Percentiles rank a stretch among this genome's conserved stretches.
phyloP scores from a whole-genome alignment of 2,797 vertebrate species.

The Enteromius paludinosus region DNA sequence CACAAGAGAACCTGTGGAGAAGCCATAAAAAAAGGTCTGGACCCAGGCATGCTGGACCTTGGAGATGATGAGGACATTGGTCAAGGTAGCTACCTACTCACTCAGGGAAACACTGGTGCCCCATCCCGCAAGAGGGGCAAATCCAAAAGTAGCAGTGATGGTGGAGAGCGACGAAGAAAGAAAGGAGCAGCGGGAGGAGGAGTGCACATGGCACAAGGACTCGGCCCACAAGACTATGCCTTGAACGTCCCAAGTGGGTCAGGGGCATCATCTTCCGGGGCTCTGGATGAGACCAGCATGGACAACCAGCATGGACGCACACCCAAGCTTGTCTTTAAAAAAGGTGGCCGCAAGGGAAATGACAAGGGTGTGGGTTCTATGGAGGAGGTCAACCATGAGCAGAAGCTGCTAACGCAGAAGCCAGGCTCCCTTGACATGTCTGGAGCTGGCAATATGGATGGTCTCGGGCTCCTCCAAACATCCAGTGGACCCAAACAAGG shows the following conservation, averaged over 20 bases:
- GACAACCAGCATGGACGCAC: conserved; percentile 86
- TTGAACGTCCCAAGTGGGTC: conserved; percentile 86
- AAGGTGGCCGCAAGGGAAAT: conserved; percentile 86
- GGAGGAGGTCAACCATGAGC: conserved; percentile 78
- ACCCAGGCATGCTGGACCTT: conserved; percentile 88
- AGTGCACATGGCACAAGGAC: conserved; percentile 73
- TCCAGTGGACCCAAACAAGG: conserved; percentile 84
- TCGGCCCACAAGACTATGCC: conserved; percentile 84
- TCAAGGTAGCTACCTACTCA: conserved; percentile 87
- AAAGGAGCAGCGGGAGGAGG: conserved; percentile 75
- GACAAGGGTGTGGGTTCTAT: conserved; percentile 90
- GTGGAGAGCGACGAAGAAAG: conserved; percentile 88
- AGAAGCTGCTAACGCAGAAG: conserved; percentile 89
- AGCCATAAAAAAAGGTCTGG: conserved; percentile 95
- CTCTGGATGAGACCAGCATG: conserved; percentile 76
- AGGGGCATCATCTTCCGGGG: conserved; percentile 70
- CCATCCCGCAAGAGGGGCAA: conserved; percentile 92
- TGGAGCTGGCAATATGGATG: conserved; percentile 81
- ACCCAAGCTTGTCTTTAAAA: conserved; percentile 94
- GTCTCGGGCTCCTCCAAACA: conserved; percentile 88
- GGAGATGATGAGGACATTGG: conserved; percentile 85
- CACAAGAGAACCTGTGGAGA: conserved; percentile 99
- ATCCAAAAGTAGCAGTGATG: conserved; percentile 87
- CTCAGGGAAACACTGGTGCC: conserved; percentile 94
- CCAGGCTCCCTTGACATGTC: conserved; percentile 83